phyloP scores from a whole-genome alignment of 1,140 invertebrate species.

The Rhyzopertha dominica region DNA sequence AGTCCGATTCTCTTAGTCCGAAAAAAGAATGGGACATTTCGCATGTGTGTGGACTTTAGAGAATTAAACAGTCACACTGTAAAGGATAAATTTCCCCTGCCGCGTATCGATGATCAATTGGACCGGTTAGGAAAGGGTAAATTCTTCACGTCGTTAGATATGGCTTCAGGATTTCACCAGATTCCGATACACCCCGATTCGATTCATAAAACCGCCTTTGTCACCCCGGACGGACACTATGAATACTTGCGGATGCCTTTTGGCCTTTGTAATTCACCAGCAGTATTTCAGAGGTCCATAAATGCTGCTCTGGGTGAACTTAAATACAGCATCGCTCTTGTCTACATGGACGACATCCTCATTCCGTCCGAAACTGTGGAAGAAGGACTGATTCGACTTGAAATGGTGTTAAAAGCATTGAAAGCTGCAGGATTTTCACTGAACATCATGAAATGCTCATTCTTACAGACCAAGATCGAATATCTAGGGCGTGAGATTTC shows the following conservation, averaged over 20 bases:
- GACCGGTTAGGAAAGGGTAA: constrained; percentile 20
- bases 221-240: constrained; percentile 41
- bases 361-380: constrained; percentile 25
- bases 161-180: constrained; percentile 30
- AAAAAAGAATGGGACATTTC: constrained; percentile 13
- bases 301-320: constrained; percentile 29
- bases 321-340: constrained; percentile 26
- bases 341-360: constrained; percentile 32
- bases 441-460: constrained; percentile 33
- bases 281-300: constrained; percentile 30
- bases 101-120: constrained; percentile 28
- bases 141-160: constrained; percentile 32
- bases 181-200: constrained; percentile 29
- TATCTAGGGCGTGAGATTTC: constrained; percentile 34
- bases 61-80: constrained; percentile 43
- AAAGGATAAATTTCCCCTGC: constrained; percentile 35
- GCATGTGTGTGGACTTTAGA: constrained; percentile 52
- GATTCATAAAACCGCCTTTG: constrained; percentile 49
- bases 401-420: constrained; percentile 20
- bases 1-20: constrained; percentile 44
- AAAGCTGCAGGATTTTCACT: constrained; percentile 13
- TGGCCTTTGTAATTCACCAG: constrained; percentile 35
- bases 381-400: constrained; percentile 21
- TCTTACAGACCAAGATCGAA: constrained; percentile 28
- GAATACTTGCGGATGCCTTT: constrained; percentile 46